A percentile compares a stretch with the other conserved stretches of the same genome.
phyloP scores from a whole-genome alignment of 2,797 vertebrate species.

The Arrhamphus sclerolepis region DNA sequence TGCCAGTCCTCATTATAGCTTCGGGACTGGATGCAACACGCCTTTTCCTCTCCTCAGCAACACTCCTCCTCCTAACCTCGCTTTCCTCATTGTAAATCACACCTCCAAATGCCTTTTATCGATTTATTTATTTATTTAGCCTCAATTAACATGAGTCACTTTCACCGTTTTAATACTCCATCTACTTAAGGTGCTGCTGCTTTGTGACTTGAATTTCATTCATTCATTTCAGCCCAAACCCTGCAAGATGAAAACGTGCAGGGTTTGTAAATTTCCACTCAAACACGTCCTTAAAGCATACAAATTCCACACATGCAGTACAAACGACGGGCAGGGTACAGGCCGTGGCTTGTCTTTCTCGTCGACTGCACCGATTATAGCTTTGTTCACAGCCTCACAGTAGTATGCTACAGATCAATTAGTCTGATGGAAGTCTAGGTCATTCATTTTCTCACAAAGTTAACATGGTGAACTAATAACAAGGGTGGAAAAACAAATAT shows the following conservation, averaged over 20 bases:
- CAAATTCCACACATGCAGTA: conserved; percentile 7
- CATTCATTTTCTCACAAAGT: too few relatives aligned
- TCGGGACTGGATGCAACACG: conserved; percentile 41
- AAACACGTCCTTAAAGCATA: conserved; percentile 16
- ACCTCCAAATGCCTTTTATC: background rate
- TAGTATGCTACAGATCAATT: conserved; percentile 6
- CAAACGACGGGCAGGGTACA: too few relatives aligned
- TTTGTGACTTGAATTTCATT: background rate
- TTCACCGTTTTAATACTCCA: background rate
- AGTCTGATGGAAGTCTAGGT: background rate
- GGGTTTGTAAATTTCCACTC: conserved; percentile 19
- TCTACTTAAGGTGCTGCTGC: background rate
- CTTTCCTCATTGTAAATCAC: background rate
- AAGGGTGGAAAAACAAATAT: background rate
- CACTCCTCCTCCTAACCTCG: conserved; percentile 17
- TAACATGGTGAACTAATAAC: too few relatives aligned
- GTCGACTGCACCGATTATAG: conserved; percentile 3
- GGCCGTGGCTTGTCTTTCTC: conserved; percentile 39
- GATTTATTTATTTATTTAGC: too few relatives aligned
- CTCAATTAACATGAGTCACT: background rate
- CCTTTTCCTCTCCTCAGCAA: conserved; percentile 59
- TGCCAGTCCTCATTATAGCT: conserved; percentile 55
- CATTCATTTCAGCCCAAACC: background rate
- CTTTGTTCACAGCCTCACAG: conserved; percentile 14
- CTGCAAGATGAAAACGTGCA: background rate